Evolutionary conservation across 2,797 vertebrate genomes (phyloP).

Genomic region (Coreius guichenoti): DNA sequence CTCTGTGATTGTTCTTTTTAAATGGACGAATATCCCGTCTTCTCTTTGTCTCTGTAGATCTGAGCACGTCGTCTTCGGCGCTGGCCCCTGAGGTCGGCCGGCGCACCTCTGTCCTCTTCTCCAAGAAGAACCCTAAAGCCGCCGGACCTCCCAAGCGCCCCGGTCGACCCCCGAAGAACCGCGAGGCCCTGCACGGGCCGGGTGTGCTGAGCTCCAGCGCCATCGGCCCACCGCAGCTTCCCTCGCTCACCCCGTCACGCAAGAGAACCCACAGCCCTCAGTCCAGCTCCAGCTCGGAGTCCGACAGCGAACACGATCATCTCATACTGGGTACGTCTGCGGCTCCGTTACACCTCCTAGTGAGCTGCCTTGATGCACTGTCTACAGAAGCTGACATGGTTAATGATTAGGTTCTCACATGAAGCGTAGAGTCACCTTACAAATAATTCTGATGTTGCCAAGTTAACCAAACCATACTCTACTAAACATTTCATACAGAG

Average conservation of each 20-base stretch:
- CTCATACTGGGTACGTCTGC: slow-evolving; percentile 84
- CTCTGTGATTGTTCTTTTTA: neutral
- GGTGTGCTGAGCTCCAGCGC: slow-evolving; percentile 87
- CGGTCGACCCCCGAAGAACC: slow-evolving; percentile 95
- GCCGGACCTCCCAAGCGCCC: slow-evolving; percentile 94
- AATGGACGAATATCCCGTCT: neutral
- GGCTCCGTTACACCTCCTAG: neutral
- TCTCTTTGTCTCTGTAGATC: slow-evolving; percentile 74
- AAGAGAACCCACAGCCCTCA: slow-evolving; percentile 92
- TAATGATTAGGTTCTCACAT: too few relatives aligned
- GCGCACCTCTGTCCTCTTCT: slow-evolving; percentile 97
- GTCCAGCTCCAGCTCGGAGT: slow-evolving; percentile 94
- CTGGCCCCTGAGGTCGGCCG: slow-evolving; percentile 95
- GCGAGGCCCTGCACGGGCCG: slow-evolving; percentile 82
- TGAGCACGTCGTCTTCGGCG: slow-evolving; percentile 88
- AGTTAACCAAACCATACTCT: neutral
- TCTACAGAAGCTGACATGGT: neutral
- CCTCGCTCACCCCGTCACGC: slow-evolving; percentile 85
- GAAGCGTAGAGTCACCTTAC: neutral
- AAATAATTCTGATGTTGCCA: neutral
- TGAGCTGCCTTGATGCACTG: too few relatives aligned
- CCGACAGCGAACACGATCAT: slow-evolving; percentile 93
- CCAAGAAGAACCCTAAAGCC: slow-evolving; percentile 97
- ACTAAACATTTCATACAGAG: neutral
- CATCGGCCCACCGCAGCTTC: slow-evolving; percentile 93